These are phyloP conservation scores for Terrapene triunguis DNA, from an alignment of 2,113 vertebrate genomes.

Conservation along the genomic window DNA sequence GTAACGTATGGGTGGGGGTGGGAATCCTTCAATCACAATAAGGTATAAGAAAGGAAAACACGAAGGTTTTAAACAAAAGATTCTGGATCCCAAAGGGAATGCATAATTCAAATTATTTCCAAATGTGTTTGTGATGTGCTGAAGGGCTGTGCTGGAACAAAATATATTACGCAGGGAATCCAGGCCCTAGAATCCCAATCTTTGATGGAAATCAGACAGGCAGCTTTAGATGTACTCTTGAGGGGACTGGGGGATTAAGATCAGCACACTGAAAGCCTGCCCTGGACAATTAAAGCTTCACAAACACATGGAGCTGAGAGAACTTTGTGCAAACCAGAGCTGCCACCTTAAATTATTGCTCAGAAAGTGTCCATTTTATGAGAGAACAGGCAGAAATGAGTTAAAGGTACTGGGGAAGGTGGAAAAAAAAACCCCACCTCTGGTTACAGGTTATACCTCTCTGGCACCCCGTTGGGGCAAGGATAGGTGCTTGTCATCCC, in stretches of 20 bases:
- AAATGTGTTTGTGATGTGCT: conserved; percentile 58
- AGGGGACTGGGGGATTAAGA: conserved; percentile 29
- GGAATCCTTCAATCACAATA: background rate
- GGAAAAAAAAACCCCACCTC: background rate
- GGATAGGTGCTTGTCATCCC: background rate
- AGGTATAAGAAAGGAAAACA: conserved; percentile 43
- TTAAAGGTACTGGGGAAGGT: background rate
- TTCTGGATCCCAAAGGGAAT: conserved; percentile 45
- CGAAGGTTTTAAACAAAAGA: conserved; percentile 51
- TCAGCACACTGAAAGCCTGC: conserved; percentile 13
- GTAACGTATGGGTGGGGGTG: background rate
- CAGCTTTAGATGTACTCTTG: background rate
- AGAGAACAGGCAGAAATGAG: fast-evolving
- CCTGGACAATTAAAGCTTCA: background rate
- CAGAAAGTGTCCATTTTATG: background rate
- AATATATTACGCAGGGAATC: conserved; percentile 45
- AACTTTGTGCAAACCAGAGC: background rate
- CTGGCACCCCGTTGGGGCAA: background rate
- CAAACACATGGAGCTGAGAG: background rate
- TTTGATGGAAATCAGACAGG: conserved; percentile 41
- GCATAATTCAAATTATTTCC: conserved; percentile 67
- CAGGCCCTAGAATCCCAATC: conserved; percentile 31
- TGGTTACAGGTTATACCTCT: background rate
- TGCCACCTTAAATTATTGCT: background rate
- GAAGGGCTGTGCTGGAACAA: conserved; percentile 66